A percentile compares a stretch with the other conserved stretches of the same genome.
Evolutionary conservation across 2,797 vertebrate genomes (phyloP).

Genomic region (Lacerta agilis): DNA sequence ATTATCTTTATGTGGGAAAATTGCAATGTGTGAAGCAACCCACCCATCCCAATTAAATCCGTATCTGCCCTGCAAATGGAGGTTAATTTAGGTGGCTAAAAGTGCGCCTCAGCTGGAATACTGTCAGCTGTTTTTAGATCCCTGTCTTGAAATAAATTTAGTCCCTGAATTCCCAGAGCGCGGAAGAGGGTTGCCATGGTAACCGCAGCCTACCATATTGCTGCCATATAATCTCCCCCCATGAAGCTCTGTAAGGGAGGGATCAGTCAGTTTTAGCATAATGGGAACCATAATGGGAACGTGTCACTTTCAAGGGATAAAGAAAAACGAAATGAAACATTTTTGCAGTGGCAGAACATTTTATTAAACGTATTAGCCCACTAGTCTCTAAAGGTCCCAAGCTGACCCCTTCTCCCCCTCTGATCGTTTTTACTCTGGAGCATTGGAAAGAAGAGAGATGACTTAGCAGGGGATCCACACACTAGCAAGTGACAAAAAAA

Average conservation of each 20-base stretch:
- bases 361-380: conserved; percentile 68
- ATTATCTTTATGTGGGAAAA: not conserved
- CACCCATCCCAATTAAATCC: conserved; percentile 57
- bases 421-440: conserved; percentile 22
- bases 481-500: no score
- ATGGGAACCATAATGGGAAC: conserved; percentile 66
- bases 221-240: conserved; percentile 56
- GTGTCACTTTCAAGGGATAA: conserved; percentile 55
- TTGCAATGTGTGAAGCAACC: not conserved
- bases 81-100: conserved; percentile 73
- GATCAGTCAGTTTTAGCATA: conserved; percentile 72
- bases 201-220: conserved; percentile 74
- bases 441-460: conserved; percentile 49
- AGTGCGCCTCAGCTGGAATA: conserved; percentile 72
- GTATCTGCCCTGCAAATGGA: conserved; percentile 71
- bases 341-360: conserved; percentile 67
- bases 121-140: conserved; percentile 68
- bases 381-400: conserved; percentile 52
- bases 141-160: conserved; percentile 75
- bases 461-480: not conserved
- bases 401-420: conserved; percentile 35
- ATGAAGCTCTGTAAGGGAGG: conserved; percentile 70
- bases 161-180: conserved; percentile 71
- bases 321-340: conserved; percentile 53
- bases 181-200: conserved; percentile 77